Evolutionary conservation across 2,888 invertebrate genomes (phyloP).

Genomic region (Chloroclysta siterata): DNA sequence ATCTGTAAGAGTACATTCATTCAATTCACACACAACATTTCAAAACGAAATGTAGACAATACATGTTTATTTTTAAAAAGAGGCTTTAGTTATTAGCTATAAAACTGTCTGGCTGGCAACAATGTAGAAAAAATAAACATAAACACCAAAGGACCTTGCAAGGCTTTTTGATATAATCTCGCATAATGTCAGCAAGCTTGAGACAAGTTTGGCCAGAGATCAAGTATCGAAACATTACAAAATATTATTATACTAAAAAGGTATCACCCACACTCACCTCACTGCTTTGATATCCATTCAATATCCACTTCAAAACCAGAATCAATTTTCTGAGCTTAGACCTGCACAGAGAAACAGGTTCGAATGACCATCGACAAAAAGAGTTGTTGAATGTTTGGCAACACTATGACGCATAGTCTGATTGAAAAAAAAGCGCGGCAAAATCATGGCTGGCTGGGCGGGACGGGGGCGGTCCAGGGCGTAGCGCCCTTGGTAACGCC

Average conservation of each 20-base stretch:
- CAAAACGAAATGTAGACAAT: neutral
- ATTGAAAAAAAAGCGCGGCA: conserved; percentile 78
- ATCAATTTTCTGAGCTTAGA: conserved; percentile 9
- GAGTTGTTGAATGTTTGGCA: conserved; percentile 70
- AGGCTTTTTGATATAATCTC: conserved; percentile 34
- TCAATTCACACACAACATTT: neutral
- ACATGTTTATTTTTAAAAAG: neutral
- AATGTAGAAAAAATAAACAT: conserved; percentile 21
- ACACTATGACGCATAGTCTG: conserved; percentile 73
- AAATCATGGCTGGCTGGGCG: conserved; percentile 79
- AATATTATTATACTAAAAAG: conserved; percentile 5
- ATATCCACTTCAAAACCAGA: conserved; percentile 14
- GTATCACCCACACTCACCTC: conserved; percentile 21
- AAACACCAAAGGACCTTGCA: conserved; percentile 34
- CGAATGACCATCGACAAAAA: conserved; percentile 16
- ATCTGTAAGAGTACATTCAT: too few relatives aligned
- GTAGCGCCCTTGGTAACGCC: conserved; percentile 81
- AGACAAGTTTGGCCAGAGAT: conserved; percentile 25
- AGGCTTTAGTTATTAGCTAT: neutral
- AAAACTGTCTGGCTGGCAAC: conserved; percentile 20
- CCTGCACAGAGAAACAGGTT: conserved; percentile 6
- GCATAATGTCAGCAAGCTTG: conserved; percentile 27
- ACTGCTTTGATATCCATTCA: conserved; percentile 19
- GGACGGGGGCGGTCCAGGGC: conserved; percentile 72
- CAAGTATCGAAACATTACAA: conserved; percentile 11